A percentile compares a stretch with the other conserved stretches of the same genome.
Evolutionary conservation across 2,797 vertebrate genomes (phyloP).

Genomic region (Psittacula echo): DNA sequence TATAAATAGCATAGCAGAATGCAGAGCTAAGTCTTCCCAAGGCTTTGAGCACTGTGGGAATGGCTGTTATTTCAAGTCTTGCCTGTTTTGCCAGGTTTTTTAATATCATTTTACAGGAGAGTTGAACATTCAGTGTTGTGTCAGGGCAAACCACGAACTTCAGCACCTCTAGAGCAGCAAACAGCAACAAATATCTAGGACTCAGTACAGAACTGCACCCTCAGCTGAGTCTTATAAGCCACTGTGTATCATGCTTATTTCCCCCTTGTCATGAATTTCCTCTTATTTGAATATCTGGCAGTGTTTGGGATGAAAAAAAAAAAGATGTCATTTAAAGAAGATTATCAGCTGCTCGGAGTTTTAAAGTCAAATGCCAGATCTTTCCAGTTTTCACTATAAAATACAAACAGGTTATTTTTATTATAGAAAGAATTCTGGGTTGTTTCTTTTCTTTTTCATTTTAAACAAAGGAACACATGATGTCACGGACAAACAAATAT

Average conservation of each 20-base stretch:
- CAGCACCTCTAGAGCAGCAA: neutral
- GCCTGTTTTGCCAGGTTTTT: neutral
- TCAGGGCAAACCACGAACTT: neutral
- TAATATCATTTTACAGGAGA: neutral
- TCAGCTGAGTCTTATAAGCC: neutral
- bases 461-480: slow-evolving; percentile 4
- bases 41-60: neutral
- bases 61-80: neutral
- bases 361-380: slow-evolving; percentile 36
- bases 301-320: neutral
- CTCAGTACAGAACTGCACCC: neutral
- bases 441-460: neutral
- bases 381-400: slow-evolving; percentile 41
- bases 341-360: slow-evolving; percentile 24
- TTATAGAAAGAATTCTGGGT: neutral
- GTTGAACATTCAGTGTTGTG: neutral
- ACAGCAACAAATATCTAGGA: neutral
- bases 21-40: neutral
- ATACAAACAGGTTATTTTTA: slow-evolving; percentile 42
- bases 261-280: neutral
- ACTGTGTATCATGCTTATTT: neutral
- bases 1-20: neutral
- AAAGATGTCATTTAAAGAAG: neutral
- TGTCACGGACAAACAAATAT: slow-evolving; percentile 38
- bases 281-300: slow-evolving; percentile 5